Conservation (phyloP, 2,797 vertebrate species). For the Okamejei kenojei region DNA sequence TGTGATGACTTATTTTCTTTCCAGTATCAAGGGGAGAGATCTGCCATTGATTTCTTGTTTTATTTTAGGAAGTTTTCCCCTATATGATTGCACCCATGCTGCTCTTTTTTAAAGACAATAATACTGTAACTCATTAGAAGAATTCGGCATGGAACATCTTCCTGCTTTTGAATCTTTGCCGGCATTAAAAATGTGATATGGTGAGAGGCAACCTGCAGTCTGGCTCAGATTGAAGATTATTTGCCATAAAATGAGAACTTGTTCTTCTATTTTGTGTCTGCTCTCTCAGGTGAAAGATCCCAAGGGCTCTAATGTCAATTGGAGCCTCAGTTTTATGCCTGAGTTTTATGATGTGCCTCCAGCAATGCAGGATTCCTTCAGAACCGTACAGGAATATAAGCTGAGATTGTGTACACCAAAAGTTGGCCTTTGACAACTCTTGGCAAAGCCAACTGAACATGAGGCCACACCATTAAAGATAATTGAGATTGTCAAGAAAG, state of each 20-base stretch:
- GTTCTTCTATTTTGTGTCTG: background rate
- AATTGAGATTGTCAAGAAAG: no score
- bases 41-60: background rate
- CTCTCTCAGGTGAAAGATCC: background rate
- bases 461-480: no score
- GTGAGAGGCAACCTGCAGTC: no score
- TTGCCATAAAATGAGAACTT: no score
- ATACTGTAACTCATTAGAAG: background rate
- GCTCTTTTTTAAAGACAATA: background rate
- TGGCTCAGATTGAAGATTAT: no score
- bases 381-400: background rate
- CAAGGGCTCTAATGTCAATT: background rate
- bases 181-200: background rate
- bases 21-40: background rate
- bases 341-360: background rate
- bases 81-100: background rate
- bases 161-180: background rate
- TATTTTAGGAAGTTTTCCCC: background rate
- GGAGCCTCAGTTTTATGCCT: background rate
- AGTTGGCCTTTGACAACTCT: no score
- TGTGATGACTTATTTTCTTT: background rate
- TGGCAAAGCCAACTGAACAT: no score
- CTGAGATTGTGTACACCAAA: background rate
- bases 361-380: background rate
- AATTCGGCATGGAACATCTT: background rate